These are phyloP conservation scores for Epinephelus malabaricus DNA, from an alignment of 2,797 vertebrate species.

Conservation along the genomic window DNA sequence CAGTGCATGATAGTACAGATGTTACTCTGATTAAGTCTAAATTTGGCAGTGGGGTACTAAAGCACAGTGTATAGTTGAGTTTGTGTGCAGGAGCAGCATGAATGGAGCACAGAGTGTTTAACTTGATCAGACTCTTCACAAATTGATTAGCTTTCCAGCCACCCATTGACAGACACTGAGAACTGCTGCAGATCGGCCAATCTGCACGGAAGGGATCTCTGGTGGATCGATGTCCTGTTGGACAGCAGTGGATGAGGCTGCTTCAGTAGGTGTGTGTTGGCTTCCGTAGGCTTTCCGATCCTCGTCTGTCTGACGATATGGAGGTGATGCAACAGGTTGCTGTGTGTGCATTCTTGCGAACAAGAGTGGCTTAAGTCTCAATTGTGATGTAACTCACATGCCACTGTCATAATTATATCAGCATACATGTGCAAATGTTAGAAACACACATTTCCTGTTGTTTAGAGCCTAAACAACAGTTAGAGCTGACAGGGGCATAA, in stretches of 20 bases:
- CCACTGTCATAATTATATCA: constrained; percentile 27
- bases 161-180: constrained; percentile 45
- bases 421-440: background rate
- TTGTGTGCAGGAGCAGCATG: constrained; percentile 29
- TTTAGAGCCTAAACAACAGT: background rate
- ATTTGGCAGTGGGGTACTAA: constrained; percentile 5
- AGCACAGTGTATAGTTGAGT: background rate
- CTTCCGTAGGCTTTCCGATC: constrained; percentile 18
- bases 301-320: background rate
- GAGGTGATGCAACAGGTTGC: constrained; percentile 37
- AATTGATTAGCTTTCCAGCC: constrained; percentile 40
- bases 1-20: constrained; percentile 24
- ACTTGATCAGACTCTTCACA: constrained; percentile 27
- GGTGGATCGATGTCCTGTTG: constrained; percentile 43
- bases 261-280: constrained; percentile 14
- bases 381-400: constrained; percentile 45
- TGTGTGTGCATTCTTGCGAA: constrained; percentile 1
- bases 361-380: background rate
- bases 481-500: too few relatives aligned
- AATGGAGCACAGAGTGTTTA: constrained; percentile 38
- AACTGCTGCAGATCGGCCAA: constrained; percentile 38
- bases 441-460: background rate
- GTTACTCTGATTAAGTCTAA: constrained; percentile 42
- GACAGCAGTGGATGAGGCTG: constrained; percentile 36
- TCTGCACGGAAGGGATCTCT: constrained; percentile 35